Conservation (phyloP, 2,888 invertebrate species). For the Coremacera marginata region DNA sequence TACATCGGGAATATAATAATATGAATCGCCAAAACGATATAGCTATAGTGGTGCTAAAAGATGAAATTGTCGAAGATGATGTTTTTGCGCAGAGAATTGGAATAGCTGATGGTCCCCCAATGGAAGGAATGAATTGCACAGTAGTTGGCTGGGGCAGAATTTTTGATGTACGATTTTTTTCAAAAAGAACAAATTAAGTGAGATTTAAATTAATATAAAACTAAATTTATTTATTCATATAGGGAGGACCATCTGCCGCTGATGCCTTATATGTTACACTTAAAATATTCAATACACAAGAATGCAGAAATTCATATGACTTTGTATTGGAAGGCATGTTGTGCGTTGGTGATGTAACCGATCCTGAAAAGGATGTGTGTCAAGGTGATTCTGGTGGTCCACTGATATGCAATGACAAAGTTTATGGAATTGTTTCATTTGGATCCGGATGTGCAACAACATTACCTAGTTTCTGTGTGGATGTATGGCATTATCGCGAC, state of each 20-base stretch:
- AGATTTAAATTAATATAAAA: no score
- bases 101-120: neutral
- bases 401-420: slow-evolving; percentile 43
- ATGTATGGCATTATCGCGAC: slow-evolving; percentile 11
- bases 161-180: slow-evolving; percentile 43
- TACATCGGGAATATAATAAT: slow-evolving; percentile 34
- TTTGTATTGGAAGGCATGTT: slow-evolving; percentile 28
- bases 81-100: neutral
- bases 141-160: slow-evolving; percentile 51
- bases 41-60: slow-evolving; percentile 46
- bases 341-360: slow-evolving; percentile 31
- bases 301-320: slow-evolving; percentile 31
- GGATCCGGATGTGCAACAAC: slow-evolving; percentile 12
- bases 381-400: slow-evolving; percentile 51
- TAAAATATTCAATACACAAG: neutral
- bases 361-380: slow-evolving; percentile 38
- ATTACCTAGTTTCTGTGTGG: slow-evolving; percentile 7
- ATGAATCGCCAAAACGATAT: slow-evolving; percentile 44
- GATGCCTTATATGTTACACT: slow-evolving; percentile 40
- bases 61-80: slow-evolving; percentile 30
- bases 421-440: slow-evolving; percentile 47
- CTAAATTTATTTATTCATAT: neutral
- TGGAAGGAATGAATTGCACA: slow-evolving; percentile 27
- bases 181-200: no score
- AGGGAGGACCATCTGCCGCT: slow-evolving; percentile 50